phyloP scores from a whole-genome alignment of 1,140 invertebrate genomes.

The Marisa cornuarietis region DNA sequence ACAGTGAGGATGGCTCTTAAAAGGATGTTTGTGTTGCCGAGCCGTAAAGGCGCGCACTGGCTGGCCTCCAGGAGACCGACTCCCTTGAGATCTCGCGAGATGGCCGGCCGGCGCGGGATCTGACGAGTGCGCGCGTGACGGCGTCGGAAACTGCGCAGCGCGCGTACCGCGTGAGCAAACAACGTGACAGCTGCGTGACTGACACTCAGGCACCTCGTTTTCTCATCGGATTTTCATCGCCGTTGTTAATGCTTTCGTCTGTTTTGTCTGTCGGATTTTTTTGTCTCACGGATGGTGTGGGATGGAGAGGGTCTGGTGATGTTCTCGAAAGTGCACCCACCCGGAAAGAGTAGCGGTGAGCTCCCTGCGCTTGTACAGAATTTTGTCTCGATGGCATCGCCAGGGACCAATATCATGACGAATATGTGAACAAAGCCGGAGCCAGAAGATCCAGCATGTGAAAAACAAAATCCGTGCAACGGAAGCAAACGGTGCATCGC shows the following conservation, averaged over 20 bases:
- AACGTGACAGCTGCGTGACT: neutral
- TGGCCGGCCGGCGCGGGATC: neutral
- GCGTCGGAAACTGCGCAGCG: neutral
- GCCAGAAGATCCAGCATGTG: too few species aligned
- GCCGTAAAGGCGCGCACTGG: neutral
- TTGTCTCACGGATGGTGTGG: neutral
- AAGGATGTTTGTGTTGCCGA: constrained; percentile 10
- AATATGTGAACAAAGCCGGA: too few species aligned
- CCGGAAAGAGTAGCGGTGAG: too few species aligned
- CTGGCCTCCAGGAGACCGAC: too few species aligned
- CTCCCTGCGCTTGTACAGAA: too few species aligned
- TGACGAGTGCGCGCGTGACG: neutral
- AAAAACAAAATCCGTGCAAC: too few species aligned
- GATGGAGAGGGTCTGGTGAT: neutral
- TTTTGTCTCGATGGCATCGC: too few species aligned
- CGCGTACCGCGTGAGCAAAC: neutral
- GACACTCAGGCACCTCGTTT: neutral
- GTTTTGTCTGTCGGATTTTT: neutral
- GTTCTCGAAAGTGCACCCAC: too few species aligned
- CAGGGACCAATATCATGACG: too few species aligned
- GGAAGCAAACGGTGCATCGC: too few species aligned
- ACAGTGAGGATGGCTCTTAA: neutral
- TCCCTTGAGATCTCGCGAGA: too few species aligned
- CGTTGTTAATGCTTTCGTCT: neutral
- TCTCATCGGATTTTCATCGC: neutral